These are phyloP conservation scores for Heteractis magnifica DNA, from an alignment of 92 coral and sea anemone genomes.

Conservation along the genomic window DNA sequence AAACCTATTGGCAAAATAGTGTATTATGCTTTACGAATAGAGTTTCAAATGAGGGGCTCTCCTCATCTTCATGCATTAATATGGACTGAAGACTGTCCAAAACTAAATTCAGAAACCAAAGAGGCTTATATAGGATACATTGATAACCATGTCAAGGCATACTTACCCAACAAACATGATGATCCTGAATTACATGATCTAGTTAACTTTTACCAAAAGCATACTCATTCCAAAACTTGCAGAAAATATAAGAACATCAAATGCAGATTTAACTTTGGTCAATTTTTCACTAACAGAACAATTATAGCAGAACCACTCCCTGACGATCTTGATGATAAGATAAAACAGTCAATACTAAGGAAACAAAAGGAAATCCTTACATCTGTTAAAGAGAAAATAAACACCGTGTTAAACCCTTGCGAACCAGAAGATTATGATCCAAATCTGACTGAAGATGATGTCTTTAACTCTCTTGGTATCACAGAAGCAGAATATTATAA, in stretches of 20 bases:
- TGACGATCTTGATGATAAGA: conserved; percentile 32
- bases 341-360: conserved; percentile 2
- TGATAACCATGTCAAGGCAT: conserved; percentile 53
- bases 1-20: conserved; percentile 48
- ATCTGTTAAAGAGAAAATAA: conserved; percentile 40
- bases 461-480: no score
- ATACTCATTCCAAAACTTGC: conserved; percentile 36
- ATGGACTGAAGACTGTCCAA: conserved; percentile 56
- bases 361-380: conserved; percentile 38
- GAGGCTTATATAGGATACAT: conserved; percentile 36
- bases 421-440: conserved; percentile 1
- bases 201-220: conserved; percentile 37
- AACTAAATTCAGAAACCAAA: conserved; percentile 19
- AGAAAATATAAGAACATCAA: no score
- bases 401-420: conserved; percentile 29
- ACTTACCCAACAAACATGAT: conserved; percentile 27
- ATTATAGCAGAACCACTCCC: no score
- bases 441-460: no score
- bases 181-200: conserved; percentile 48
- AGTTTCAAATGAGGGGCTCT: no score
- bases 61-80: conserved; percentile 56
- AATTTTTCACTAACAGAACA: conserved; percentile 43
- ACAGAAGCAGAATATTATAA: no score
- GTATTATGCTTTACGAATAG: conserved; percentile 42
- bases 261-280: conserved; percentile 42